phyloP scores from a whole-genome alignment of 2,797 vertebrate species.

The Sibirionetta formosa region DNA sequence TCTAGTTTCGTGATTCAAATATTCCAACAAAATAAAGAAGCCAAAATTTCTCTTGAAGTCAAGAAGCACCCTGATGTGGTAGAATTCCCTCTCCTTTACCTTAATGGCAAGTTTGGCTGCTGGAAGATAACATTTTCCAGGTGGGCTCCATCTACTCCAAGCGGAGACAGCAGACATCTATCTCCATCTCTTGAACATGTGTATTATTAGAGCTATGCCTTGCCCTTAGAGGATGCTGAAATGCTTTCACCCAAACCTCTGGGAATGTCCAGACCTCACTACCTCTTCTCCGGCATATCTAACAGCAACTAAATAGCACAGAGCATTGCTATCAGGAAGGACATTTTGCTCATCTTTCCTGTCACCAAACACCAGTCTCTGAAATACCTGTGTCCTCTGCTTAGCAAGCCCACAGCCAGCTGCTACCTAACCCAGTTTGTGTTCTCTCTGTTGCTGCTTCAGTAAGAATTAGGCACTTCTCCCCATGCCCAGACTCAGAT shows the following conservation, averaged over 20 bases:
- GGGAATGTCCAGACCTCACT: neutral
- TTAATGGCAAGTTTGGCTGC: neutral
- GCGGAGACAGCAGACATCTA: neutral
- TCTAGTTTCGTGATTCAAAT: neutral
- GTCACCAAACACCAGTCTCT: neutral
- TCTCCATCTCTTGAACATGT: neutral
- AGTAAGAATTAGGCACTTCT: neutral
- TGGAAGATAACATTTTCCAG: neutral
- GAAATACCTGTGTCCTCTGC: neutral
- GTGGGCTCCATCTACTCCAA: neutral
- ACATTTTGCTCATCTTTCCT: neutral
- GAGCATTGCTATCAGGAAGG: neutral
- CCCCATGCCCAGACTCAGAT: neutral
- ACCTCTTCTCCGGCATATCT: neutral
- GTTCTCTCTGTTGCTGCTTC: rapidly evolving
- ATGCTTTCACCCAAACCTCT: neutral
- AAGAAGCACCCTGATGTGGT: rapidly evolving
- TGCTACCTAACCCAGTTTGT: neutral
- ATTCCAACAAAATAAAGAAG: neutral
- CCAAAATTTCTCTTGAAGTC: neutral
- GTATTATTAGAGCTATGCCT: neutral
- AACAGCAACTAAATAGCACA: neutral
- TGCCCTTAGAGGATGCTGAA: neutral
- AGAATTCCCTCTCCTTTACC: neutral
- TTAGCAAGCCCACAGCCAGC: neutral